Base-by-base conservation (phyloP, 2,113 vertebrate species). In the Nansenia antarctica region DNA sequence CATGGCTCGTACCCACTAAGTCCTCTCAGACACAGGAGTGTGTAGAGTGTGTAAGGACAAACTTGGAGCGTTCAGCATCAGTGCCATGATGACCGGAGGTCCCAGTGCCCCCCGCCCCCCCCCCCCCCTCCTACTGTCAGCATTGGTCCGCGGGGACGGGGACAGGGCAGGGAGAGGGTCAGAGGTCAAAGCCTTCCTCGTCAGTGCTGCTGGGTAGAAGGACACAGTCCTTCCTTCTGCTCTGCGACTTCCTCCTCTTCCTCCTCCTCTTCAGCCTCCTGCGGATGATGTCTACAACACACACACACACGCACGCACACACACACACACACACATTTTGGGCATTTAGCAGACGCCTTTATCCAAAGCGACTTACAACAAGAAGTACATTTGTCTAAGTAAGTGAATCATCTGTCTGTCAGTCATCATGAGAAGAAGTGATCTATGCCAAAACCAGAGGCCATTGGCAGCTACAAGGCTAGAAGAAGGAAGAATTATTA, bases 201-300 rank as follows among this genome's bases (percentile, higher is more conserved):
- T 92, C 90, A 14, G 88, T 89, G 77, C 88, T 90, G 74, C 79
- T 85, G 0, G 84, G 87, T 27, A 92, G 71, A 5, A 93, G 82
- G 58, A 82, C 78, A 24, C 79, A 84, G 57, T 91, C 91, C 49
- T 85, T 81, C 55, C 88, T 86, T 20, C 89, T 75, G 67, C 82
- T 20, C 5, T 64, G 24, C 0, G 55, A 70, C 2, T 14, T 14
- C 58, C 77, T 80, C 26, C 90, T 89, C 62, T 90, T 93, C 53
- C 80, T 82, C 72, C 89, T 89, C 72, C 79, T 83, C 62, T 67
- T 85, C 62, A 93, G 62, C 81, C 93, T 91, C 78, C 89, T 82
- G 29, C 81, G 90, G 65, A 94, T 91, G 55, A 94, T 85, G 31
- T 94, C 93, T 94, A 26, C 1, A 82, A 69, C 29, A 66, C 39